Evolutionary conservation across 2,797 vertebrate genomes (phyloP), one percentile per base, ranked within the genome.

Genomic region (Bucorvus abyssinicus): DNA sequence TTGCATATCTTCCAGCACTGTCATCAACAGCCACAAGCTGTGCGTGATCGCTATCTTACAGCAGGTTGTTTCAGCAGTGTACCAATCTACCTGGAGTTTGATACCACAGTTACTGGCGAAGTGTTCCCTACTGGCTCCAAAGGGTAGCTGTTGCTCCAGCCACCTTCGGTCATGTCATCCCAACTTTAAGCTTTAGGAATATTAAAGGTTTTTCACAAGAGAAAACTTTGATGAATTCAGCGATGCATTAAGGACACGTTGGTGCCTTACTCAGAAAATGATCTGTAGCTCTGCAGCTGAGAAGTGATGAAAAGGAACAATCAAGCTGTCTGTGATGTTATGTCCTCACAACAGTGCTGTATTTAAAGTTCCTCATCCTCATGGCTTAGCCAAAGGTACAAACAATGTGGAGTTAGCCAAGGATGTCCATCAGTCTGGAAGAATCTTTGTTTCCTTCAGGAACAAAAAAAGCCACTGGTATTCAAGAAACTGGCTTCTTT

Each of bases 191-290:
- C 30, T 92, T 45, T 60, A 34, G 74, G 34, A 84, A 87, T 63
- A 68, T 63, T 90, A 68, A 74, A 71, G 45, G 40, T 4, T 73
- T 91, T 49, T 89, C 68, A 82, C 27, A 76, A 81, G 84, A 76
- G 75, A 80, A 74, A 24, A 57, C 67, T 92, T 70, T 80, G 81
- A 94, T 94, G 59, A 94, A 77, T 94, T 93, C 74, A 92, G 68
- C 47, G 45, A 67, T 79, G 83, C 56, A 80, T 93, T 91, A 89
- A 93, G 80, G 56, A 83, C 80, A 77, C 74, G 40, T 44, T 74
- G 53, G 68, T 90, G 60, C 56, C 52, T 94, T 87, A 60, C 60
- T 93, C 75, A 84, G 69, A 87, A 90, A 84, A 87, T 53, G 21
- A 93, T 80, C 74, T 67, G 60, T 67, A 88, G 80, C 32, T 93